Evolutionary conservation across 2,797 vertebrate species (phyloP), one percentile per base, ranked within the genome.

Genomic region (Florisuga fusca): DNA sequence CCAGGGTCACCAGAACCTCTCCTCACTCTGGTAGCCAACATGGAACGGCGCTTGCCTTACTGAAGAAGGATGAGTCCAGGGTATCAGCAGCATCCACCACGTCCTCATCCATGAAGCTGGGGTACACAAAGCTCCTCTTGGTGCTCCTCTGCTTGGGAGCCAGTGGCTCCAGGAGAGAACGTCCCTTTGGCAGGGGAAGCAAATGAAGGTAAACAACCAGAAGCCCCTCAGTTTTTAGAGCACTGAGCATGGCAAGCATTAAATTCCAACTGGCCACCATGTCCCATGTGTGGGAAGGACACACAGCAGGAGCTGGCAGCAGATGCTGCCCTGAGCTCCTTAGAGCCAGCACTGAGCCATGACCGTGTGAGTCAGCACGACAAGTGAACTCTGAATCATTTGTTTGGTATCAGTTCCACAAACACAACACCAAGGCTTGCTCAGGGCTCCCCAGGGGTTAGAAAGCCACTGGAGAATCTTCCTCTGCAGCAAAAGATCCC

Each of bases 61-160:
- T 99, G 97, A 99, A 99, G 97, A 99, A 99, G 7, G 99, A 98
- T 0, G 98, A 99, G 96, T 98, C 98, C 2, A 98, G 97, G 3
- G 98, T 98, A 91, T 99, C 99, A 0, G 97, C 98, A 8, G 98
- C 98, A 22, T 99, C 99, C 29, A 98, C 98, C 1, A 95, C 98
- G 54, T 99, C 99, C 41, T 99, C 99, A 0, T 99, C 99, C 97
- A 99, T 95, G 98, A 98, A 99, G 97, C 99, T 99, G 94, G 98
- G 98, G 86, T 98, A 98, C 51, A 97, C 84, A 26, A 99, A 99
- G 97, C 99, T 99, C 93, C 98, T 98, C 75, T 98, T 98, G 72
- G 98, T 98, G 75, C 96, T 96, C 74, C 95, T 98, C 25, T 94
- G 98, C 63, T 98, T 97, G 27, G 98, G 95, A 67, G 97, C 97